Evolutionary conservation across 2,888 invertebrate species (phyloP).

Genomic region (Chaitophorus viminalis): DNA sequence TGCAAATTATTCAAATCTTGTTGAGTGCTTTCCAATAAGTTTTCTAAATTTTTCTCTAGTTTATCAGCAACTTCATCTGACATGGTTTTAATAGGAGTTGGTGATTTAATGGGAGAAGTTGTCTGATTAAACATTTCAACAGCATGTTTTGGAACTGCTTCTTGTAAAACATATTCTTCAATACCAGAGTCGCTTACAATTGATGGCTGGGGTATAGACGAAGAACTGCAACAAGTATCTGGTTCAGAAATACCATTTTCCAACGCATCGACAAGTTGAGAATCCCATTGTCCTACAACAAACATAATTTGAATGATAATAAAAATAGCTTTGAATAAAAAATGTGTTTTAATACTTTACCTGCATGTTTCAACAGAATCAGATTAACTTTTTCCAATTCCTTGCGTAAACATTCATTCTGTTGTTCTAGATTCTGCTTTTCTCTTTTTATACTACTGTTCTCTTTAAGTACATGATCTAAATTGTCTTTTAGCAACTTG

Average conservation of each 20-base stretch:
- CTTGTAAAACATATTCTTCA: constrained; percentile 74
- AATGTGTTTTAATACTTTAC: constrained; percentile 49
- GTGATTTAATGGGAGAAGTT: constrained; percentile 43
- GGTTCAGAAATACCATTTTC: constrained; percentile 69
- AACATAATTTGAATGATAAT: not conserved
- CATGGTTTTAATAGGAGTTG: not conserved
- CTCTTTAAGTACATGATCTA: constrained; percentile 83
- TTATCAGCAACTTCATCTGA: constrained; percentile 22
- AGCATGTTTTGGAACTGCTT: constrained; percentile 73
- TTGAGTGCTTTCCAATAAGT: constrained; percentile 50
- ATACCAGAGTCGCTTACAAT: constrained; percentile 65
- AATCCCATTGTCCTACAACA: constrained; percentile 73
- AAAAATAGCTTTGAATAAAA: not conserved
- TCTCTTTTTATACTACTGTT: constrained; percentile 79
- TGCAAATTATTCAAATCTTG: constrained; percentile 53
- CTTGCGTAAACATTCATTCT: constrained; percentile 79
- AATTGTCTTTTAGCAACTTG: constrained; percentile 81
- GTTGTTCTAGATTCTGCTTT: constrained; percentile 79
- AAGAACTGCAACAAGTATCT: constrained; percentile 67
- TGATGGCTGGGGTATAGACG: constrained; percentile 65
- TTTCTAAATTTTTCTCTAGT: constrained; percentile 55
- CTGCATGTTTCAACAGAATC: constrained; percentile 75
- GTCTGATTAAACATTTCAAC: constrained; percentile 68
- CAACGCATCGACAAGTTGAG: constrained; percentile 69
- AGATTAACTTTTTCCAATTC: constrained; percentile 84